Conservation (phyloP, 2,113 vertebrate species). For the Neoarius graeffei region DNA sequence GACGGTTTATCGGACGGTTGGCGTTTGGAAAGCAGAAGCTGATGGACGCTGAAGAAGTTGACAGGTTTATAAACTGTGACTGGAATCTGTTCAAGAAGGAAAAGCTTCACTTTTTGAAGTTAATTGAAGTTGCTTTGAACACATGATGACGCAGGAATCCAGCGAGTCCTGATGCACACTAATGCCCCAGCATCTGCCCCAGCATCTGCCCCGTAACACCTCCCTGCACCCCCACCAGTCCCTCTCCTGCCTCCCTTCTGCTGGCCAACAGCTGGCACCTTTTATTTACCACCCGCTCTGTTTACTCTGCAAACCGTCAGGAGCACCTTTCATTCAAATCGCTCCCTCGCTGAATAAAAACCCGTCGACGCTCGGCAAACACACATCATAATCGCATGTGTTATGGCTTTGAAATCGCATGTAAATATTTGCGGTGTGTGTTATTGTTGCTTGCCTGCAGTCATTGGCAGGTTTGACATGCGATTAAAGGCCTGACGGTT, state of each 20-base stretch:
- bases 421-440: conserved; percentile 73
- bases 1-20: not conserved
- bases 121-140: conserved; percentile 17
- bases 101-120: not conserved
- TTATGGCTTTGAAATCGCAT: conserved; percentile 69
- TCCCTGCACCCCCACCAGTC: not conserved
- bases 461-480: conserved; percentile 37
- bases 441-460: conserved; percentile 64
- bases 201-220: not conserved
- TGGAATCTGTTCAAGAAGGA: not conserved
- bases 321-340: conserved; percentile 51
- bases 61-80: not conserved
- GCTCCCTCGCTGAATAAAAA: conserved; percentile 62
- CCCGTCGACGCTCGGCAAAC: conserved; percentile 68
- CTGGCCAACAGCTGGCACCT: conserved; percentile 44
- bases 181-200: conserved; percentile 7
- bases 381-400: conserved; percentile 69
- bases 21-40: too few species aligned
- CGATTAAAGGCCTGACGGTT: conserved; percentile 63
- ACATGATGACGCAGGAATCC: conserved; percentile 14
- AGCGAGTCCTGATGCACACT: conserved; percentile 31
- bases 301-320: conserved; percentile 61
- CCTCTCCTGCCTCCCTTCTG: not conserved
- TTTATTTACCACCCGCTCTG: conserved; percentile 55
- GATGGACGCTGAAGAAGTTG: too few species aligned